phyloP scores from a whole-genome alignment of 2,797 vertebrate genomes.

The Sorex maritimensis region DNA sequence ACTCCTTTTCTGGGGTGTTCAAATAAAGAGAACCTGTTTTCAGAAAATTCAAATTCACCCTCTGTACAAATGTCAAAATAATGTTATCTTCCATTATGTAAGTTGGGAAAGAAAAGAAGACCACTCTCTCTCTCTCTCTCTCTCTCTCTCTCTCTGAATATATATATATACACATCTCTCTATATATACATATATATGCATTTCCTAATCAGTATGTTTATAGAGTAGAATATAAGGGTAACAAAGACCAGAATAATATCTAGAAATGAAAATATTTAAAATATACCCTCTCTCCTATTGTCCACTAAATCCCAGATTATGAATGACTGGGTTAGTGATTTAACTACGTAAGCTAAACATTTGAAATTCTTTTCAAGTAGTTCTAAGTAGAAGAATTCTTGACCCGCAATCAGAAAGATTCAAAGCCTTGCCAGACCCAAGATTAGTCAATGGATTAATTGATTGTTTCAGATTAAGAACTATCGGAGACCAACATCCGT shows the following conservation, averaged over 20 bases:
- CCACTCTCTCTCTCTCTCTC: too few species aligned
- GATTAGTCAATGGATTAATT: neutral
- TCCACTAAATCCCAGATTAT: neutral
- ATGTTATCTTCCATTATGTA: neutral
- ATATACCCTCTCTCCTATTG: neutral
- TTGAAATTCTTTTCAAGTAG: neutral
- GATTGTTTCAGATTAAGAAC: neutral
- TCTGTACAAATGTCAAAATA: neutral
- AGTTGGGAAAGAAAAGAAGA: neutral
- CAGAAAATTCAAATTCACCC: neutral
- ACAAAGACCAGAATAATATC: neutral
- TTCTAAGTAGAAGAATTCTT: neutral
- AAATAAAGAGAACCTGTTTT: neutral
- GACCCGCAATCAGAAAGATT: neutral
- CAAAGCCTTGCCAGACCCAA: neutral
- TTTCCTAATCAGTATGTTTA: neutral
- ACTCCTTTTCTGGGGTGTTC: neutral
- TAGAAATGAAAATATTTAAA: constrained; percentile 5
- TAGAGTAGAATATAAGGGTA: neutral
- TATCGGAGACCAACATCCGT: neutral
- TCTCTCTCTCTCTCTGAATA: too few species aligned
- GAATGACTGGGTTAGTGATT: neutral
- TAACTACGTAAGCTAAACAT: neutral
- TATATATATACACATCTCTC: neutral
- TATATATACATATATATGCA: neutral